These are phyloP conservation scores for Hoplodrina blanda DNA, from an alignment of 2,888 invertebrate genomes.

Conservation along the genomic window DNA sequence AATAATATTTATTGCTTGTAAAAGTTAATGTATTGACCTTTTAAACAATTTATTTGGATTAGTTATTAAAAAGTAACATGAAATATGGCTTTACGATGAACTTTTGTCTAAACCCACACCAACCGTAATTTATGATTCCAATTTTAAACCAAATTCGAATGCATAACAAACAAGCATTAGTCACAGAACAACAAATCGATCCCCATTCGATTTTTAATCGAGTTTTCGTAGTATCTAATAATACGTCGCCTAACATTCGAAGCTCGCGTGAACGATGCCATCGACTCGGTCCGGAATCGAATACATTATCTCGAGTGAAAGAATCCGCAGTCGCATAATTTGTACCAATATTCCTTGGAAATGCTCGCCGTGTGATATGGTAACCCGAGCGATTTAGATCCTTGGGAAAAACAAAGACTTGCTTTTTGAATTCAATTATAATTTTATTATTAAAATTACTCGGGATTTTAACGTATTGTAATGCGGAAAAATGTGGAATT, in stretches of 20 bases:
- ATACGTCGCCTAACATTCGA: constrained; percentile 76
- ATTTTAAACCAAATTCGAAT: constrained; percentile 46
- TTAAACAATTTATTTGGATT: constrained; percentile 29
- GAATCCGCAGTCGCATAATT: constrained; percentile 84
- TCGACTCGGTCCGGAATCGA: constrained; percentile 82
- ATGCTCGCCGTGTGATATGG: constrained; percentile 62
- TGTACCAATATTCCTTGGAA: constrained; percentile 78
- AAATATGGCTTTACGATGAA: constrained; percentile 26
- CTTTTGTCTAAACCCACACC: constrained; percentile 11
- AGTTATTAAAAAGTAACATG: constrained; percentile 35
- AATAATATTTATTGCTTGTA: constrained; percentile 6
- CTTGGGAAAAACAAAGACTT: constrained; percentile 53
- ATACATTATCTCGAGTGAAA: constrained; percentile 84
- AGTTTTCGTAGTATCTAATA: constrained; percentile 68
- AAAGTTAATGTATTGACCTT: constrained; percentile 32
- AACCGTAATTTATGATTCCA: constrained; percentile 38
- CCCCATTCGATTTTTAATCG: constrained; percentile 57
- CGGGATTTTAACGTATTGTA: not conserved
- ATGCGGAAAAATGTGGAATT: not conserved
- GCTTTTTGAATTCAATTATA: constrained; percentile 41
- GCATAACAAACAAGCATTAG: constrained; percentile 35
- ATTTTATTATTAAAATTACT: constrained; percentile 25
- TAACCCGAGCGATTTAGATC: constrained; percentile 62
- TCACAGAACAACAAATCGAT: constrained; percentile 40
- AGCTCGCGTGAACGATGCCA: constrained; percentile 88